Percentiles rank a stretch among this genome's conserved stretches.
phyloP scores from a whole-genome alignment of 2,113 vertebrate genomes.

The Athene noctua region DNA sequence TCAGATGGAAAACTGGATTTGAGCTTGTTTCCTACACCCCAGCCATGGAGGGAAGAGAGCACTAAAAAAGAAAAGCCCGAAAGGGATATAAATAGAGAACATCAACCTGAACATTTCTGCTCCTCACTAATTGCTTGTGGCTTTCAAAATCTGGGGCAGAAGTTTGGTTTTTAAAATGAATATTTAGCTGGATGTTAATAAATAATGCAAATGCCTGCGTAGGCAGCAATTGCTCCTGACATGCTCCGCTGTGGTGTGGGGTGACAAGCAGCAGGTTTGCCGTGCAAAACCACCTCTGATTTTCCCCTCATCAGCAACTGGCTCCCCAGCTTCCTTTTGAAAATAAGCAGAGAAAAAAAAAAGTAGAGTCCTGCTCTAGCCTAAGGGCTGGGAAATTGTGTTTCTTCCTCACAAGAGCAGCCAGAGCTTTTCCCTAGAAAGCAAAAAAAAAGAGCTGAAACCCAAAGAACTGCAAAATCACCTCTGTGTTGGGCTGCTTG shows the following conservation, averaged over 20 bases:
- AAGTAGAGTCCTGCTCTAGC: neutral
- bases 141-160: neutral
- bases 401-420: neutral
- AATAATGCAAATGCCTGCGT: neutral
- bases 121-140: neutral
- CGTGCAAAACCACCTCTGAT: neutral
- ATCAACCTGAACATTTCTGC: neutral
- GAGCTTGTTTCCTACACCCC: neutral
- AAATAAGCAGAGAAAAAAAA: neutral
- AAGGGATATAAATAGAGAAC: neutral
- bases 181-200: neutral
- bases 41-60: neutral
- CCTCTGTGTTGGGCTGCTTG: fast-evolving
- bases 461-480: fast-evolving
- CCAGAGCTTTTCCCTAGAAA: neutral
- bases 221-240: neutral
- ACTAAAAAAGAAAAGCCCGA: neutral
- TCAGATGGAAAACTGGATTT: neutral
- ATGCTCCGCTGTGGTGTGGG: fast-evolving
- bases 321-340: neutral
- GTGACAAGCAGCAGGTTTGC: neutral
- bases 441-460: neutral
- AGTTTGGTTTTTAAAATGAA: neutral
- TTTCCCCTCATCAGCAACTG: neutral
- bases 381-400: neutral